A percentile compares a stretch with the other conserved stretches of the same genome.
Evolutionary conservation across 2,888 invertebrate species (phyloP).

Genomic region (Andrena dorsata): DNA sequence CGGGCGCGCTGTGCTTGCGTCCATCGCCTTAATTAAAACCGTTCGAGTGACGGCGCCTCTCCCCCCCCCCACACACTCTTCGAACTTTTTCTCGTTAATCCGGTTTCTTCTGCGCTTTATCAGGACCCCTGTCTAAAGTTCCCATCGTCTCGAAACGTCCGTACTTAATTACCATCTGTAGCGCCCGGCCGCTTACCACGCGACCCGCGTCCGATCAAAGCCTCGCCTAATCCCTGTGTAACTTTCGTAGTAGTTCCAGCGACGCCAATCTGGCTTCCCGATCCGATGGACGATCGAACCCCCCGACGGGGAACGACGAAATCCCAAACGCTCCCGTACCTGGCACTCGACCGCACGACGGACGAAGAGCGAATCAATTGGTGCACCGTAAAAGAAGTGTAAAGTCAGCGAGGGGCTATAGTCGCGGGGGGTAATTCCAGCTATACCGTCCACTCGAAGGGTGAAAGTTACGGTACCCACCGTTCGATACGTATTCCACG

Average conservation of each 20-base stretch:
- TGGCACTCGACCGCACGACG: neutral
- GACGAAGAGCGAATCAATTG: slow-evolving; percentile 22
- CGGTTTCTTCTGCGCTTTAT: slow-evolving; percentile 32
- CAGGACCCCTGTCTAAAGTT: neutral
- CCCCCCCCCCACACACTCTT: too few species aligned
- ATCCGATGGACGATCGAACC: neutral
- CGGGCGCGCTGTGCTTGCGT: neutral
- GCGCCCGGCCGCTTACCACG: slow-evolving; percentile 9
- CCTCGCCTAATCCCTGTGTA: neutral
- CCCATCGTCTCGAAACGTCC: neutral
- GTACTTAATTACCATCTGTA: slow-evolving; percentile 43
- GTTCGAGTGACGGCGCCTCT: slow-evolving; percentile 20
- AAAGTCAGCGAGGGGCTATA: neutral
- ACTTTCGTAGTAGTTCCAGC: neutral
- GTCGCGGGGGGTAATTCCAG: neutral
- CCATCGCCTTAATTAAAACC: slow-evolving; percentile 59
- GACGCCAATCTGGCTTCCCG: neutral
- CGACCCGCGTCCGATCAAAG: slow-evolving; percentile 17
- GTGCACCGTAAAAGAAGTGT: neutral
- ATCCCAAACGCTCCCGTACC: neutral
- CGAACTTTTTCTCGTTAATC: slow-evolving; percentile 60
- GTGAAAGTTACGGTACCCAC: slow-evolving; percentile 38
- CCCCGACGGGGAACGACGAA: neutral
- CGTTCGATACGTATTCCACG: slow-evolving; percentile 59
- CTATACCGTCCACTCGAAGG: slow-evolving; percentile 8